phyloP scores from a whole-genome alignment of 1,140 invertebrate genomes.

The Drosophila albomicans region DNA sequence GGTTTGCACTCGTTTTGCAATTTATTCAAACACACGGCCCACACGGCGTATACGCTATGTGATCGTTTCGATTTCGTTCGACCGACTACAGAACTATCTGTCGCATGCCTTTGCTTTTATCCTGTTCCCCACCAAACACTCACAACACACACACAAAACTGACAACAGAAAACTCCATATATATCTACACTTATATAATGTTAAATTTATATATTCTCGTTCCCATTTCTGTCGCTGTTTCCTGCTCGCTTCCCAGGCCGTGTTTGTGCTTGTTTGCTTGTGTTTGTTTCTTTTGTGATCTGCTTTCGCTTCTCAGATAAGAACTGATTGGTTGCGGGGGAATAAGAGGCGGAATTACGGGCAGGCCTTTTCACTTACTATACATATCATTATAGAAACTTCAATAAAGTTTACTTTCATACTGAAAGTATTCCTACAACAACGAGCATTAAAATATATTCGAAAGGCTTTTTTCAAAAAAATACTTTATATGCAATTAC shows the following conservation, averaged over 20 bases:
- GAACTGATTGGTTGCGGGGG: not conserved
- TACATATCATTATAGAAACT: conserved; percentile 22
- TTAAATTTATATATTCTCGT: conserved; percentile 2
- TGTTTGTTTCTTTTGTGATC: conserved; percentile 1
- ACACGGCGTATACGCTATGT: conserved; percentile 69
- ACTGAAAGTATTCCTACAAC: not conserved
- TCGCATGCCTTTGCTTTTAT: conserved; percentile 39
- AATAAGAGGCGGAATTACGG: not conserved
- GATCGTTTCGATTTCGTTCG: conserved; percentile 4
- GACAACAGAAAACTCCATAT: conserved; percentile 2
- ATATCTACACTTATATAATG: not conserved
- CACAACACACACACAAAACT: too few species aligned
- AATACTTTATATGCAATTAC: too few species aligned
- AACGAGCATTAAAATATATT: not conserved
- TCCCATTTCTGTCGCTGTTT: not conserved
- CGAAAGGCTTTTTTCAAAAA: too few species aligned
- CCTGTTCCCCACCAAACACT: conserved; percentile 17
- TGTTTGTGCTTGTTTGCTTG: conserved; percentile 10
- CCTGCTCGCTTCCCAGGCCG: conserved; percentile 16
- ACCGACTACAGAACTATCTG: conserved; percentile 19
- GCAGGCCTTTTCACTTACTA: conserved; percentile 5
- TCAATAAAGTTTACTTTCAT: conserved; percentile 15
- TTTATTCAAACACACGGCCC: conserved; percentile 17
- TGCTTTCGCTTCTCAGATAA: conserved; percentile 29
- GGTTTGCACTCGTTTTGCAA: conserved; percentile 33